Percentiles rank a stretch among this genome's conserved stretches.
These are phyloP conservation scores for Lepidochitona cinerea DNA, from an alignment of 2,888 invertebrate genomes.

Conservation along the genomic window DNA sequence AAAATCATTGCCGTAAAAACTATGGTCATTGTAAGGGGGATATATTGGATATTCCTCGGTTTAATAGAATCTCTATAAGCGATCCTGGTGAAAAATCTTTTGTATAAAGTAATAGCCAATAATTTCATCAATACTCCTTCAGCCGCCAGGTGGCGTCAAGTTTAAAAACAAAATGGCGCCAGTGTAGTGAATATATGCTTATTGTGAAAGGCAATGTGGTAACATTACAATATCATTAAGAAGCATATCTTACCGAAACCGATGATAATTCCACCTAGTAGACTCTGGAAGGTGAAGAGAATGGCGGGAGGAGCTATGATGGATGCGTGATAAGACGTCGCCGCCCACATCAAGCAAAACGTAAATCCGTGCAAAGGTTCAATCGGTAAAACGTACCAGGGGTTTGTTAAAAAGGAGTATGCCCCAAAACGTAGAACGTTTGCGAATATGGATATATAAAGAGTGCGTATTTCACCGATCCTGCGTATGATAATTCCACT, in stretches of 20 bases:
- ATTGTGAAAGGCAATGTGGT: no score
- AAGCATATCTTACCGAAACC: constrained; percentile 31
- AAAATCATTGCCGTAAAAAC: no score
- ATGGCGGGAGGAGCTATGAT: constrained; percentile 22
- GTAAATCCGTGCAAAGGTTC: constrained; percentile 90
- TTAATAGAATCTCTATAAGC: no score
- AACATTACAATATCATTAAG: no score
- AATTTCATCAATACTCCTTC: no score
- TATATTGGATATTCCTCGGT: no score
- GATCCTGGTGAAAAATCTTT: no score
- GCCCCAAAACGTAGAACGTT: constrained; percentile 85
- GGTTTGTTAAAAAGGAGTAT: constrained; percentile 83
- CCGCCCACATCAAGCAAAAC: constrained; percentile 92
- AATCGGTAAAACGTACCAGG: constrained; percentile 87
- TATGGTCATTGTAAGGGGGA: no score
- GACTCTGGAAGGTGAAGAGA: constrained; percentile 27
- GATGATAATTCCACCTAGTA: constrained; percentile 32
- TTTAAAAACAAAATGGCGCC: no score
- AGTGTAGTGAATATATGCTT: no score
- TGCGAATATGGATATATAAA: constrained; percentile 85
- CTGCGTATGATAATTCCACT: constrained; percentile 85
- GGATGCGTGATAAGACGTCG: constrained; percentile 83
- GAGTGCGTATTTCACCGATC: constrained; percentile 81
- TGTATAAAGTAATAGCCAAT: no score
- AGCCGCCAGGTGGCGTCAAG: no score